Percentiles rank a stretch among this genome's conserved stretches.
phyloP scores from a whole-genome alignment of 2,888 invertebrate genomes.

The Ennomos quercinarius region DNA sequence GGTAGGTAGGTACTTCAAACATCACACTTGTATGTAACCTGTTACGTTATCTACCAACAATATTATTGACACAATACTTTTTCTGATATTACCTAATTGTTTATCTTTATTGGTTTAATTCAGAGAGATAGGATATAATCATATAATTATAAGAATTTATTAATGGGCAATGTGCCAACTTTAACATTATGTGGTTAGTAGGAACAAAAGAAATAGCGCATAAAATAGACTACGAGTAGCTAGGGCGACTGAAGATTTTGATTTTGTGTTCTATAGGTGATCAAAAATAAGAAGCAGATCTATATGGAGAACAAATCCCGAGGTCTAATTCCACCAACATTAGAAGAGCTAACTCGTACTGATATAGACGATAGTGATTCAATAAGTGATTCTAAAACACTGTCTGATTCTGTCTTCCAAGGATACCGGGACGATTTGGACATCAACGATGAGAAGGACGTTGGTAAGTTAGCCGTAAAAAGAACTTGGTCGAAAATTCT shows the following conservation, averaged over 20 bases:
- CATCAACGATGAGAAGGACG: slow-evolving; percentile 90
- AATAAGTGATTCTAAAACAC: slow-evolving; percentile 60
- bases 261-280: slow-evolving; percentile 64
- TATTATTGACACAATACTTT: too few relatives aligned
- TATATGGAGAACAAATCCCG: slow-evolving; percentile 80
- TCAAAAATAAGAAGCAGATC: slow-evolving; percentile 86
- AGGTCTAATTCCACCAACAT: slow-evolving; percentile 71
- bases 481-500: too few relatives aligned
- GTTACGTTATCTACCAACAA: background rate
- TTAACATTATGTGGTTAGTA: too few relatives aligned
- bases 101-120: too few relatives aligned
- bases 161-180: too few relatives aligned
- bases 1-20: slow-evolving; percentile 61
- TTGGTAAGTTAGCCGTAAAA: slow-evolving; percentile 80
- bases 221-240: too few relatives aligned
- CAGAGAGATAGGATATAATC: too few relatives aligned
- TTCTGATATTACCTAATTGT: too few relatives aligned
- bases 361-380: slow-evolving; percentile 59
- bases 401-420: slow-evolving; percentile 84
- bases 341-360: slow-evolving; percentile 67
- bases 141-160: too few relatives aligned
- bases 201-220: too few relatives aligned
- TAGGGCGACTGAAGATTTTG: too few relatives aligned
- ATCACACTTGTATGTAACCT: too few relatives aligned
- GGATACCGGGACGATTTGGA: slow-evolving; percentile 92